A percentile compares a stretch with the other conserved stretches of the same genome.
phyloP scores from a whole-genome alignment of 2,113 vertebrate species.

The Mastomys natalensis region DNA sequence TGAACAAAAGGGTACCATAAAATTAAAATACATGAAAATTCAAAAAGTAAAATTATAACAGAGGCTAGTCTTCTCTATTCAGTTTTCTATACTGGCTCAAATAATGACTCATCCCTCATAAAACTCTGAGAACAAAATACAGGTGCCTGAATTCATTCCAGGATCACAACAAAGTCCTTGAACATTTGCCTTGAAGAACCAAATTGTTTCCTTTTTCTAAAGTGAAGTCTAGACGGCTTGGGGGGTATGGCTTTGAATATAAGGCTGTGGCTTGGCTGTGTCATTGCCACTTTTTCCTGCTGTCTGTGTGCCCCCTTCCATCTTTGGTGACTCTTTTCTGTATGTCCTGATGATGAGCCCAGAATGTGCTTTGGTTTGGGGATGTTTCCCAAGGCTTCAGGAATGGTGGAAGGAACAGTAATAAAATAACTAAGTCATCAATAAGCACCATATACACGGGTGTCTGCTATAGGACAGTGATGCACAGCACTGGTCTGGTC shows the following conservation, averaged over 20 bases:
- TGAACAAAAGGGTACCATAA: background rate
- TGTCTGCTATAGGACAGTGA: background rate
- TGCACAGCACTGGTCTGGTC: fast-evolving
- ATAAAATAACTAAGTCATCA: conserved; percentile 13
- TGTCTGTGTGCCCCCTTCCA: fast-evolving
- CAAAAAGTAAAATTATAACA: background rate
- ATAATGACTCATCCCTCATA: background rate
- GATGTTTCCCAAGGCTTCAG: background rate
- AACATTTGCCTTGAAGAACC: conserved; percentile 23
- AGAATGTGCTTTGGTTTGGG: background rate
- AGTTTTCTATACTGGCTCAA: background rate
- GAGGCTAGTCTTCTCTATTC: background rate
- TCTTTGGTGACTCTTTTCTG: background rate
- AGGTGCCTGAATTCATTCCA: background rate
- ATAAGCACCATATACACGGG: background rate
- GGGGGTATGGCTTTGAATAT: background rate
- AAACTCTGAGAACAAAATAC: conserved; percentile 3
- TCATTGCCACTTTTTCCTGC: background rate
- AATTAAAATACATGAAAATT: background rate
- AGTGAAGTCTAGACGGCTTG: background rate
- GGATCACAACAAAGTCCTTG: conserved; percentile 11
- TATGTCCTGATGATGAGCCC: background rate
- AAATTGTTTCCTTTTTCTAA: conserved; percentile 19
- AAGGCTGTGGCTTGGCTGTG: background rate
- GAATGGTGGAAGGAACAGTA: background rate